Conservation (phyloP, 2,797 vertebrate species). For the Aldrovandia affinis region DNA sequence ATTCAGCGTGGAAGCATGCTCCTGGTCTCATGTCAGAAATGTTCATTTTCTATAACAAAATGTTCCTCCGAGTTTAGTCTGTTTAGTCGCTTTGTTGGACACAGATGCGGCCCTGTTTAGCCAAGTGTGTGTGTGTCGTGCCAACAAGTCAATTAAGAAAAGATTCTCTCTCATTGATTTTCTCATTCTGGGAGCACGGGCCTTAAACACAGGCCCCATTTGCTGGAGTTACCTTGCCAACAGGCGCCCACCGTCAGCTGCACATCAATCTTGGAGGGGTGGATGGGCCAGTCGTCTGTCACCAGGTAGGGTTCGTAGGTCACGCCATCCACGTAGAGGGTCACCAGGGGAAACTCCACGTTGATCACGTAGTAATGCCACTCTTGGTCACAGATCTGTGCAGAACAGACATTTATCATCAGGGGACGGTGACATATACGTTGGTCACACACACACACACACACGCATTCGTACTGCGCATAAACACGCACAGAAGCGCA, state of each 20-base stretch:
- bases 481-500: not conserved
- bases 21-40: not conserved
- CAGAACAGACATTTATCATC: conserved; percentile 31
- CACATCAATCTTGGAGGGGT: conserved; percentile 93
- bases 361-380: conserved; percentile 98
- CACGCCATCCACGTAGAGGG: conserved; percentile 91
- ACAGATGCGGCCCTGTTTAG: not conserved
- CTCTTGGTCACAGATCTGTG: conserved; percentile 96
- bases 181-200: not conserved
- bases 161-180: not conserved
- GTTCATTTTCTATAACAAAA: not conserved
- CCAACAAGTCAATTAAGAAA: not conserved
- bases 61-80: not conserved
- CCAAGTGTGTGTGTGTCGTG: not conserved
- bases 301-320: conserved; percentile 96
- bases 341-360: conserved; percentile 91
- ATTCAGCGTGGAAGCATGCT: not conserved
- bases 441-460: not conserved
- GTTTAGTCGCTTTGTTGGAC: not conserved
- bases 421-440: not conserved
- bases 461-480: not conserved
- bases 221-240: conserved; percentile 87
- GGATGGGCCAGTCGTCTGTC: conserved; percentile 98
- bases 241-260: conserved; percentile 96
- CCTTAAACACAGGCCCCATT: not conserved